phyloP scores from a whole-genome alignment of 1,140 invertebrate species.

The Drosophila punjabiensis region DNA sequence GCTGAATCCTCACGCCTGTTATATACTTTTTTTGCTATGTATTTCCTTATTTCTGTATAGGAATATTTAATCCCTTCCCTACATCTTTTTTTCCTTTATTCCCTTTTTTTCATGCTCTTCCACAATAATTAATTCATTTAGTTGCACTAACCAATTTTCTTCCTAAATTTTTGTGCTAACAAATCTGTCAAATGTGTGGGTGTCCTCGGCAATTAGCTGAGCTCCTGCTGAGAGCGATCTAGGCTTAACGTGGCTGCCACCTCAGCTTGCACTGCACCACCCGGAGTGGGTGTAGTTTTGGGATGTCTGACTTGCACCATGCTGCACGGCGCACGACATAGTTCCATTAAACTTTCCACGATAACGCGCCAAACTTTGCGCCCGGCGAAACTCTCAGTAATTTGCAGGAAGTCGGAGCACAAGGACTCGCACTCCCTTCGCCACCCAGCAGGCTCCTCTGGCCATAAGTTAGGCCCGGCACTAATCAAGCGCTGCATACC shows the following conservation, averaged over 20 bases:
- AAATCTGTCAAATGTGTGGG: conserved; percentile 47
- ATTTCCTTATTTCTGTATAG: neutral
- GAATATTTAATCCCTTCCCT: neutral
- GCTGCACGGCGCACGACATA: conserved; percentile 69
- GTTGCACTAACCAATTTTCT: conserved; percentile 23
- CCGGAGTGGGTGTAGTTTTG: neutral
- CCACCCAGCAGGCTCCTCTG: conserved; percentile 3
- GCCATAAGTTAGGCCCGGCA: conserved; percentile 67
- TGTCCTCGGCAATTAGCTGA: conserved; percentile 34
- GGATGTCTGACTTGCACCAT: conserved; percentile 18
- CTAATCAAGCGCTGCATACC: conserved; percentile 72
- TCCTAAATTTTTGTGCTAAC: conserved; percentile 23
- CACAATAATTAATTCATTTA: conserved; percentile 45
- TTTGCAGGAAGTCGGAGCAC: conserved; percentile 54
- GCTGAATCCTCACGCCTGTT: too few species aligned
- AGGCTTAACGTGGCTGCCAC: conserved; percentile 25
- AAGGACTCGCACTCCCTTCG: neutral
- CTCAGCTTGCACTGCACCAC: conserved; percentile 9
- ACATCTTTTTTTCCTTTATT: neutral
- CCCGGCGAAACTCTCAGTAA: conserved; percentile 63
- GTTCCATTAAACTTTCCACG: conserved; percentile 75
- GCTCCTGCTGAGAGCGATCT: conserved; percentile 23
- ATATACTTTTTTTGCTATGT: neutral
- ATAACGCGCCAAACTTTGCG: conserved; percentile 74
- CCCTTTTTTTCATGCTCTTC: neutral